Evolutionary conservation across 2,888 invertebrate genomes (phyloP).

Genomic region (Heliconius erato): DNA sequence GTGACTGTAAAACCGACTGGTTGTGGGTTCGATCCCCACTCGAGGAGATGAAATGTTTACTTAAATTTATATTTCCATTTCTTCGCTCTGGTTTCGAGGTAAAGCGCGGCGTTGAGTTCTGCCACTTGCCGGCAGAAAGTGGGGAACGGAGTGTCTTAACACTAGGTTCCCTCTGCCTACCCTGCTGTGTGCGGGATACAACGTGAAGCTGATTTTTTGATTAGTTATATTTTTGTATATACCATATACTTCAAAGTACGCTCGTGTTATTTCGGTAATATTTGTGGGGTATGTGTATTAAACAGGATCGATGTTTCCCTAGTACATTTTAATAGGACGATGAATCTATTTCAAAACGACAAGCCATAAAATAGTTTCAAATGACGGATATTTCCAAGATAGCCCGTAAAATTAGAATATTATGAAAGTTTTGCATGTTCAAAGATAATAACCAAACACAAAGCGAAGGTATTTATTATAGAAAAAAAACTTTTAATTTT

Average conservation of each 20-base stretch:
- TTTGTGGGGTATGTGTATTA: not conserved
- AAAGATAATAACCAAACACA: slow-evolving; percentile 26
- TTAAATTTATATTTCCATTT: too few species aligned
- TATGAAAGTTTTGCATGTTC: slow-evolving; percentile 28
- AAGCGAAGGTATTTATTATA: slow-evolving; percentile 15
- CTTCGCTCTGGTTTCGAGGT: too few species aligned
- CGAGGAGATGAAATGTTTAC: too few species aligned
- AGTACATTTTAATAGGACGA: slow-evolving; percentile 7
- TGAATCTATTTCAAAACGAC: slow-evolving; percentile 20
- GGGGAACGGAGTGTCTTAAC: too few species aligned
- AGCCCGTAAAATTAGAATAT: slow-evolving; percentile 28
- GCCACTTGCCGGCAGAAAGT: too few species aligned
- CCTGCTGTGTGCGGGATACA: too few species aligned
- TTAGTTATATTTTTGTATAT: not conserved
- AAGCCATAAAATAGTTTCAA: slow-evolving; percentile 32
- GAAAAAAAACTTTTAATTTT: slow-evolving; percentile 29
- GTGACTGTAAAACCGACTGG: too few species aligned
- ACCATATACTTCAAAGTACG: not conserved
- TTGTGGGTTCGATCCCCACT: too few species aligned
- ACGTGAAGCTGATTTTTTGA: too few species aligned
- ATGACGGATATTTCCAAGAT: slow-evolving; percentile 21
- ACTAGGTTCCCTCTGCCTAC: too few species aligned
- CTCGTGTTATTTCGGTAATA: too few species aligned
- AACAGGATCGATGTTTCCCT: not conserved
- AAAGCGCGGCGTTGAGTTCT: too few species aligned